A percentile compares a stretch with the other conserved stretches of the same genome.
These are phyloP conservation scores for Ditylenchus dipsaci DNA, from an alignment of 1,140 invertebrate genomes.

Conservation along the genomic window DNA sequence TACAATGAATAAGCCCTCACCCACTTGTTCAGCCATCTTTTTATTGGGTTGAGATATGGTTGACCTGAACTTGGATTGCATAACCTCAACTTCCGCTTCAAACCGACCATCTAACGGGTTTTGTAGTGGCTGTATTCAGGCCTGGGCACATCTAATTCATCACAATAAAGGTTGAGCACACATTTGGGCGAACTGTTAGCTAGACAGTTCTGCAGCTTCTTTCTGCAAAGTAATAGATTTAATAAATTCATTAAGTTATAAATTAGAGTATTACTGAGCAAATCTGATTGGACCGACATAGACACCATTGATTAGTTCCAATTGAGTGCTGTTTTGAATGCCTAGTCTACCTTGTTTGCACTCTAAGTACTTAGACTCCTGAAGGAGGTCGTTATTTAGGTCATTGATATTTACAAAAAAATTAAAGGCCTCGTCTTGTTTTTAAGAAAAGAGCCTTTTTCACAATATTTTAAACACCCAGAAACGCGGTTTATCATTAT, in stretches of 20 bases:
- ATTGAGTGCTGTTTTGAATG: slow-evolving; percentile 6
- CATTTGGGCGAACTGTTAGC: slow-evolving; percentile 39
- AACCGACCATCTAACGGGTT: slow-evolving; percentile 27
- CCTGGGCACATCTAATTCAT: slow-evolving; percentile 3
- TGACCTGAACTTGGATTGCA: slow-evolving; percentile 33
- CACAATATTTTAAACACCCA: too few species aligned
- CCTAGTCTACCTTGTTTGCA: slow-evolving; percentile 7
- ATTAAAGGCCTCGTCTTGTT: too few species aligned
- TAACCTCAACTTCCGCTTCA: slow-evolving; percentile 21
- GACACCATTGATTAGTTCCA: slow-evolving; percentile 18
- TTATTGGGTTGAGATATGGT: slow-evolving; percentile 51
- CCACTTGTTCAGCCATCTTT: slow-evolving; percentile 57
- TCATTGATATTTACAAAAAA: too few species aligned
- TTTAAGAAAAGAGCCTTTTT: too few species aligned
- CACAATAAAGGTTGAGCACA: slow-evolving; percentile 36
- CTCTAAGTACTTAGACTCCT: neutral
- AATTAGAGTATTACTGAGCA: slow-evolving; percentile 40
- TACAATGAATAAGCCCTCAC: neutral
- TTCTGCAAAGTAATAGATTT: slow-evolving; percentile 21
- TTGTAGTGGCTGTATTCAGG: slow-evolving; percentile 31
- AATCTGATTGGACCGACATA: slow-evolving; percentile 39
- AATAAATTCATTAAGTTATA: slow-evolving; percentile 6
- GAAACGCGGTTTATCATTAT: too few species aligned
- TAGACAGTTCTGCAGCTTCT: slow-evolving; percentile 11
- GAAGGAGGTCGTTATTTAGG: too few species aligned